Conservation (phyloP, 2,888 invertebrate species). For the Acanthococcus lagerstroemiae region DNA sequence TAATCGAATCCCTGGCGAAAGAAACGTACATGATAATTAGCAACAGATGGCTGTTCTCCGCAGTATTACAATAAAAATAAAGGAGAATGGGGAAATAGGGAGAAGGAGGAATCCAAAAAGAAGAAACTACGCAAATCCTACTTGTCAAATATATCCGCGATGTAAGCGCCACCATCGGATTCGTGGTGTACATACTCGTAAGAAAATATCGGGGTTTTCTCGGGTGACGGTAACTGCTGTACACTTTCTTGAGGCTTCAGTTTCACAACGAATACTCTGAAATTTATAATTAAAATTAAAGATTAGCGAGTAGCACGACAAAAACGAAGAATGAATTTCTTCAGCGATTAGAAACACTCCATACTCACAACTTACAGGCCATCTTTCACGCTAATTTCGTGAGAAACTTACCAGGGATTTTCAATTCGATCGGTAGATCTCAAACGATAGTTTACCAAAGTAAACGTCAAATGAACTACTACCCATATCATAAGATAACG, state of each 20-base stretch:
- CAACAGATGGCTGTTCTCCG: neutral
- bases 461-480: too few relatives aligned
- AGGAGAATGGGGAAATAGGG: neutral
- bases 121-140: too few relatives aligned
- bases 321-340: too few relatives aligned
- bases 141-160: slow-evolving; percentile 76
- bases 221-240: slow-evolving; percentile 56
- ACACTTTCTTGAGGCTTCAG: slow-evolving; percentile 51
- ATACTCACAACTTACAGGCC: too few relatives aligned
- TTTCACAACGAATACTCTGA: slow-evolving; percentile 63
- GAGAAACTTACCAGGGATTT: too few relatives aligned
- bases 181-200: slow-evolving; percentile 63
- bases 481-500: too few relatives aligned
- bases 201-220: slow-evolving; percentile 57
- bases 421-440: too few relatives aligned
- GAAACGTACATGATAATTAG: neutral
- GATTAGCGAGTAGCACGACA: neutral
- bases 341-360: too few relatives aligned
- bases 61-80: neutral
- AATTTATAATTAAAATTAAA: slow-evolving; percentile 32
- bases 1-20: slow-evolving; percentile 49
- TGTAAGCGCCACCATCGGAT: slow-evolving; percentile 62
- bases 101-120: neutral
- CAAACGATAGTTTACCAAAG: too few relatives aligned
- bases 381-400: too few relatives aligned